Evolutionary conservation across 2,888 invertebrate species (phyloP).

Genomic region (Andrena hattorfiana): DNA sequence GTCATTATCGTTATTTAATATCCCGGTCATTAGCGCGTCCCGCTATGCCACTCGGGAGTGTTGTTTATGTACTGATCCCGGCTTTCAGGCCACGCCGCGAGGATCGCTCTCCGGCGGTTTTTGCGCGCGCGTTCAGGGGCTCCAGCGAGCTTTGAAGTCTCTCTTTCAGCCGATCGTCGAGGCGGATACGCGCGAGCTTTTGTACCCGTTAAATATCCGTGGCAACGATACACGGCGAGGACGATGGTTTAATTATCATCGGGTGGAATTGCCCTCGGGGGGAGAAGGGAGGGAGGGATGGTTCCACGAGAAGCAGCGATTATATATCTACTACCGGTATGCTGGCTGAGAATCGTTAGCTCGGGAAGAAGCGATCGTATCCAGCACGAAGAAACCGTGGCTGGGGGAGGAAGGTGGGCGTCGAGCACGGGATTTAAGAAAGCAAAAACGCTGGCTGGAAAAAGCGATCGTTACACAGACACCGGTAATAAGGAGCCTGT

Average conservation of each 20-base stretch:
- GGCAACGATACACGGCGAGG: slow-evolving; percentile 53
- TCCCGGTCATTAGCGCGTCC: slow-evolving; percentile 84
- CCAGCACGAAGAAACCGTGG: slow-evolving; percentile 42
- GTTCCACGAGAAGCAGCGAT: slow-evolving; percentile 71
- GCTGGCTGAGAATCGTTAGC: slow-evolving; percentile 64
- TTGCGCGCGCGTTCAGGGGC: slow-evolving; percentile 51
- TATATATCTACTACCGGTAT: slow-evolving; percentile 76
- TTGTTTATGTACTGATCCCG: slow-evolving; percentile 82
- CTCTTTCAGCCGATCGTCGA: slow-evolving; percentile 47
- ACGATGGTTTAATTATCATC: slow-evolving; percentile 82
- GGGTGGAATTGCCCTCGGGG: slow-evolving; percentile 47
- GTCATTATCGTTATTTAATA: slow-evolving; percentile 85
- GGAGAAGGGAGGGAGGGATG: not conserved
- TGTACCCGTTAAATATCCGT: slow-evolving; percentile 50
- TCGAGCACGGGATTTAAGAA: slow-evolving; percentile 46
- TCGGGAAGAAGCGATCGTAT: slow-evolving; percentile 45
- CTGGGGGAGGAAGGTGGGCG: slow-evolving; percentile 45
- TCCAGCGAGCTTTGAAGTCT: slow-evolving; percentile 66
- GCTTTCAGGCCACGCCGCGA: slow-evolving; percentile 63
- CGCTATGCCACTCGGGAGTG: slow-evolving; percentile 81
- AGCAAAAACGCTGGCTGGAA: slow-evolving; percentile 47
- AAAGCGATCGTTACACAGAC: slow-evolving; percentile 50
- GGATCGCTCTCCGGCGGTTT: slow-evolving; percentile 65
- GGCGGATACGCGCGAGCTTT: slow-evolving; percentile 32
- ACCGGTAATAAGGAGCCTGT: slow-evolving; percentile 40